A percentile compares a stretch with the other conserved stretches of the same genome.
Evolutionary conservation across 2,797 vertebrate species (phyloP).

Genomic region (Sebastes miniatus): DNA sequence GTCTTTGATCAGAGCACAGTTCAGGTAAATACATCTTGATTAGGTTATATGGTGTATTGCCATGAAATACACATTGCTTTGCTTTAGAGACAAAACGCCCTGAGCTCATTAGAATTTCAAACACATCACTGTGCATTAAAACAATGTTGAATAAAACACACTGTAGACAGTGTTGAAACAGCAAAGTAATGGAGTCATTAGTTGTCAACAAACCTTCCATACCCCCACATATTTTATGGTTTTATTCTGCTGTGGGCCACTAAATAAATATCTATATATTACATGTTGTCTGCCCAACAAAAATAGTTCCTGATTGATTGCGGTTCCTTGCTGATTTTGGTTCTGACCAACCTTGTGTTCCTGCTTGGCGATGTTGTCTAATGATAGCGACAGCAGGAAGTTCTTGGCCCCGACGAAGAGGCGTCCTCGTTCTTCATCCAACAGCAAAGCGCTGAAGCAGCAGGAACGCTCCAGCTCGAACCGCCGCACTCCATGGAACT

Average conservation of each 20-base stretch:
- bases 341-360: conserved; percentile 86
- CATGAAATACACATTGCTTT: not conserved
- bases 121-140: not conserved
- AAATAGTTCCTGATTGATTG: not conserved
- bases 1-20: not conserved
- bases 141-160: not conserved
- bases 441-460: conserved; percentile 90
- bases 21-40: not conserved
- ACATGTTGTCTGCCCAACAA: not conserved
- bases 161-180: not conserved
- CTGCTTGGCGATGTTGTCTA: conserved; percentile 93
- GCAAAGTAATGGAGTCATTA: not conserved
- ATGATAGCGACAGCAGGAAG: conserved; percentile 90
- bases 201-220: not conserved
- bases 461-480: conserved; percentile 91
- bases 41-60: not conserved
- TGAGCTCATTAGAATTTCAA: not conserved
- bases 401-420: conserved; percentile 94
- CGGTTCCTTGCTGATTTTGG: not conserved
- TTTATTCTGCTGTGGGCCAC: not conserved
- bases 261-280: not conserved
- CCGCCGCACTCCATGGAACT: conserved; percentile 86
- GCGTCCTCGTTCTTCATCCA: conserved; percentile 93
- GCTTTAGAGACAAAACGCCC: not conserved
- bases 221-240: not conserved